phyloP scores from a whole-genome alignment of 2,888 invertebrate genomes.

The Sympetrum striolatum region DNA sequence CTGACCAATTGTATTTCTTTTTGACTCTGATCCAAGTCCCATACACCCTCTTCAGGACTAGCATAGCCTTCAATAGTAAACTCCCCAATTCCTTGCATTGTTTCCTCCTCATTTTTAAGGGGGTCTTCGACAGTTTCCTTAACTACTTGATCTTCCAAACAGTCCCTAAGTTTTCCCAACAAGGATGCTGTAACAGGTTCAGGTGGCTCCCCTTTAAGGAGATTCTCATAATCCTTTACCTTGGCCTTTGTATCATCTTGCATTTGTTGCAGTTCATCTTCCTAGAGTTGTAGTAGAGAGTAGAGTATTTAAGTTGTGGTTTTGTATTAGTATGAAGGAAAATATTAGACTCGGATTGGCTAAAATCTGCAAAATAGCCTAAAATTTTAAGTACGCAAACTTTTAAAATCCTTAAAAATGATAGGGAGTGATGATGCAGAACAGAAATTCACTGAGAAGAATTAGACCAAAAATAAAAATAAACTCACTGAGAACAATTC shows the following conservation, averaged over 20 bases:
- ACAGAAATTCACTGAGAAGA: neutral
- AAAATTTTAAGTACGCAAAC: too few relatives aligned
- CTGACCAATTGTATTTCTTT: neutral
- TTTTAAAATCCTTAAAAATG: neutral
- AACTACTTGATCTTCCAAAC: neutral
- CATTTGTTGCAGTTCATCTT: neutral
- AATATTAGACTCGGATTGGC: too few relatives aligned
- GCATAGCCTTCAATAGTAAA: neutral
- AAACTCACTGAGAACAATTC: slow-evolving; percentile 24
- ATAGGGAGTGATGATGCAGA: neutral
- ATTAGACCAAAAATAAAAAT: neutral
- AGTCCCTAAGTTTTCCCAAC: neutral
- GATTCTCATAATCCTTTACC: neutral
- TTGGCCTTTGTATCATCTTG: neutral
- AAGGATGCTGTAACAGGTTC: neutral
- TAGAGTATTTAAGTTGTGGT: too few relatives aligned
- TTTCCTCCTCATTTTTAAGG: neutral
- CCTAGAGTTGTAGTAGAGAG: too few relatives aligned
- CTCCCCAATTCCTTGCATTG: neutral
- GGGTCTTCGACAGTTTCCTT: neutral
- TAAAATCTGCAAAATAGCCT: too few relatives aligned
- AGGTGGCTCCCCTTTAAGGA: neutral
- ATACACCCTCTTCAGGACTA: neutral
- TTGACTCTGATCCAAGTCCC: neutral
- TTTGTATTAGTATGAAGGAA: too few relatives aligned